phyloP scores from a whole-genome alignment of 2,888 invertebrate species.

The Drosophila yooni region DNA sequence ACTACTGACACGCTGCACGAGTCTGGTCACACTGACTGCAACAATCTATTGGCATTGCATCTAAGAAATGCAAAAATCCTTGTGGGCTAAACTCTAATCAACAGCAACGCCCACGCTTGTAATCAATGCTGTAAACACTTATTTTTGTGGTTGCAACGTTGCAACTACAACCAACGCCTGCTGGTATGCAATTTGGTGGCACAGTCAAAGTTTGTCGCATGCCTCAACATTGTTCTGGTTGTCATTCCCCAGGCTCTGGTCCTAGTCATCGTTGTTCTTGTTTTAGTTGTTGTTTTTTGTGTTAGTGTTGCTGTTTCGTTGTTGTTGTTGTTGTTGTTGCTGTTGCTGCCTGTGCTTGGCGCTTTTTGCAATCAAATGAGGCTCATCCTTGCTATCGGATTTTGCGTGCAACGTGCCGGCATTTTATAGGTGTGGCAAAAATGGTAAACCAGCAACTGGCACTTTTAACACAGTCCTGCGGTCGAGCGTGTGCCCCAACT shows the following conservation, averaged over 20 bases:
- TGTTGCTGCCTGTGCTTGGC: constrained; percentile 26
- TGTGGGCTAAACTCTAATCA: constrained; percentile 67
- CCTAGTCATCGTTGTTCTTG: constrained; percentile 2
- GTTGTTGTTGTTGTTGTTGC: constrained; percentile 6
- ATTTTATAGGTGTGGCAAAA: constrained; percentile 55
- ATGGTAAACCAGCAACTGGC: constrained; percentile 19
- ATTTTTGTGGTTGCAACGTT: constrained; percentile 75
- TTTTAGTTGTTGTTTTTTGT: constrained; percentile 21
- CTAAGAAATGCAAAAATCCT: constrained; percentile 75
- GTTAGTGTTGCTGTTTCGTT: constrained; percentile 15
- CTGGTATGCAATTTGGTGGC: constrained; percentile 62
- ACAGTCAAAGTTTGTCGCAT: constrained; percentile 56
- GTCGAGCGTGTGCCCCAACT: constrained; percentile 16
- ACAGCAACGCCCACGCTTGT: constrained; percentile 65
- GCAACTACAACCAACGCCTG: constrained; percentile 31
- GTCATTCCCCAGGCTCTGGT: constrained; percentile 22
- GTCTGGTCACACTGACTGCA: constrained; percentile 33
- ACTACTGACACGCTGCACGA: constrained; percentile 72
- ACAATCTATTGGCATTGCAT: constrained; percentile 40
- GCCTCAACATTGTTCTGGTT: constrained; percentile 46
- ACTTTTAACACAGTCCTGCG: constrained; percentile 28
- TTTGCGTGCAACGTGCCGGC: constrained; percentile 48
- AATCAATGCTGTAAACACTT: constrained; percentile 81
- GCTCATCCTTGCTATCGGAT: constrained; percentile 36
- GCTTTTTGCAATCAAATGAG: constrained; percentile 53